Conservation (phyloP, 2,888 invertebrate genomes). For the Mystacides longicornis region DNA sequence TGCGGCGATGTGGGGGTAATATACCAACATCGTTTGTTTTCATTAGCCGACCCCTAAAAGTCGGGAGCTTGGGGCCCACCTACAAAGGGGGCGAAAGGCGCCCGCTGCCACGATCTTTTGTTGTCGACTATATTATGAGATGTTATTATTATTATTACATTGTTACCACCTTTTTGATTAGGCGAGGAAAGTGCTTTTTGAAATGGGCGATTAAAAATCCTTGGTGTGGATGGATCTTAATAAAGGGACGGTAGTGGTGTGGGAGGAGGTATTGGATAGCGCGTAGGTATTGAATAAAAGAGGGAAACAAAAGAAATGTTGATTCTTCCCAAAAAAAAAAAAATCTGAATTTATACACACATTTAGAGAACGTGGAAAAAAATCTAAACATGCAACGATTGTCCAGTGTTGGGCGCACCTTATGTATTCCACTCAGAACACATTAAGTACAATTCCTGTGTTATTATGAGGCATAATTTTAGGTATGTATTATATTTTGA, state of each 20-base stretch:
- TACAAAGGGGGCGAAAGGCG: slow-evolving; percentile 9
- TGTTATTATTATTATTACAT: slow-evolving; percentile 17
- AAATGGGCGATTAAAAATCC: slow-evolving; percentile 1
- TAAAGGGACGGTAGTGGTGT: not conserved
- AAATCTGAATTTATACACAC: no score
- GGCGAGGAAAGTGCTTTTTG: slow-evolving; percentile 5
- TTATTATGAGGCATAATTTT: no score
- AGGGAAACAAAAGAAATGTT: no score
- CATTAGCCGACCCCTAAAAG: slow-evolving; percentile 19
- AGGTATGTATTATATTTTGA: no score
- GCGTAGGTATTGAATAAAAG: no score
- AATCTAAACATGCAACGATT: no score
- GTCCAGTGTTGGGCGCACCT: no score
- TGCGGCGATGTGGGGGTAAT: slow-evolving; percentile 19
- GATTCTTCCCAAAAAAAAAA: no score
- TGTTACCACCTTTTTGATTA: slow-evolving; percentile 11
- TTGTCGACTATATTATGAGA: slow-evolving; percentile 6
- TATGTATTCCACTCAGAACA: no score
- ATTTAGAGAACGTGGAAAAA: no score
- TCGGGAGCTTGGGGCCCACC: slow-evolving; percentile 4
- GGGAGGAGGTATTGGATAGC: not conserved
- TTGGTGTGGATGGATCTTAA: not conserved
- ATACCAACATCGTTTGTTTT: slow-evolving; percentile 25
- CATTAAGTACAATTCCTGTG: no score
- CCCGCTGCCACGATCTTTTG: slow-evolving; percentile 10